Evolutionary conservation across 53 echinoderm and acorn worm species (phyloP).

Genomic region (Henricia sp.): DNA sequence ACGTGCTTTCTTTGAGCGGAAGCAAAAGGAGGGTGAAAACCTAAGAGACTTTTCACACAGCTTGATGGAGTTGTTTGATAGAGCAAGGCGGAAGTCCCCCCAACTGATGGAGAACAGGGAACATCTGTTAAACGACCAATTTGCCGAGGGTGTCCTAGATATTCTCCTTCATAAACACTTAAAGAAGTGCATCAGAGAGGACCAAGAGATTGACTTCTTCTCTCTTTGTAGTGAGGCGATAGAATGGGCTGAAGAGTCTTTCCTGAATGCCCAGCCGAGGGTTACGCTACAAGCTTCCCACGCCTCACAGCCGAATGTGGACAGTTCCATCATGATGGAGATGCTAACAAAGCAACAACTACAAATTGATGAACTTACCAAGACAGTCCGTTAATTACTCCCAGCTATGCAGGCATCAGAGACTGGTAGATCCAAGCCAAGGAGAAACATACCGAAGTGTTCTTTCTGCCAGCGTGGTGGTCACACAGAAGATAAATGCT

Average conservation of each 20-base stretch:
- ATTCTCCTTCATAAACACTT: background rate
- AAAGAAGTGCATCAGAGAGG: background rate
- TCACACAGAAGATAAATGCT: conserved; percentile 12
- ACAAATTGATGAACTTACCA: conserved; percentile 14
- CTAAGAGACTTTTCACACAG: too few relatives aligned
- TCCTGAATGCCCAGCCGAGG: background rate
- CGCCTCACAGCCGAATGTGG: background rate
- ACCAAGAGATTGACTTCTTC: background rate
- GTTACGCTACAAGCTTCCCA: background rate
- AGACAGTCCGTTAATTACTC: background rate
- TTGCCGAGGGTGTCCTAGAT: conserved; percentile 1
- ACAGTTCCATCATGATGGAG: background rate
- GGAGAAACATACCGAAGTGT: background rate
- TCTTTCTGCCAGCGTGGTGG: background rate
- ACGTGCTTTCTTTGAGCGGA: too few relatives aligned
- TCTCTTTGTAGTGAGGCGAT: background rate
- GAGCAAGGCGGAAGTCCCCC: background rate
- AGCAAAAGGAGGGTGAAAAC: too few relatives aligned
- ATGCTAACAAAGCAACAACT: conserved; percentile 6
- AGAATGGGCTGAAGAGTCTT: conserved; percentile 27
- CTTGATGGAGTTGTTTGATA: conserved; percentile 3
- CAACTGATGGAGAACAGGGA: conserved; percentile 6
- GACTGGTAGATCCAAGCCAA: background rate
- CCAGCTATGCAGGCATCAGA: background rate
- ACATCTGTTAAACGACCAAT: background rate